Base-by-base conservation (phyloP, 2,888 invertebrate species). In the Pachymerium ferrugineum region DNA sequence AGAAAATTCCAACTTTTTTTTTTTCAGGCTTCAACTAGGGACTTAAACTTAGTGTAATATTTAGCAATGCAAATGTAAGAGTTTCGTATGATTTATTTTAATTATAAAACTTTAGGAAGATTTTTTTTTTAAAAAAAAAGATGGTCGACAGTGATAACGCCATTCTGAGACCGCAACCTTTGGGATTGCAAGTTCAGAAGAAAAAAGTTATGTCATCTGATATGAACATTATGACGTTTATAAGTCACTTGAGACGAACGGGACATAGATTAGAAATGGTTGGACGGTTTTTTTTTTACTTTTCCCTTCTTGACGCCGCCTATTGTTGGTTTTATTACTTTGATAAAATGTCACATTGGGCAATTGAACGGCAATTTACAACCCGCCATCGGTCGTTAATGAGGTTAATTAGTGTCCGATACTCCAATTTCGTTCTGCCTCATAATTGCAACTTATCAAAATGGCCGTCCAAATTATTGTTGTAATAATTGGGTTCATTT, bases 331-430 rank as follows among this genome's bases (percentile, higher is more conserved):
- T 62, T 62, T 62, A 62, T 62, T 62, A 22, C 62, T 62, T 62
- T 62, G 12, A 62, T 62, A 62, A 62, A 62, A 62, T 62, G 62
- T 62, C 62, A 62, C 62, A 14, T 62, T 62, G 25, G 25, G 62
- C 25, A 62, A 62, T 25, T 62, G 28, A 38, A 62, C 62, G 62
- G 25, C 62, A 62, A 62, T 62, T 62, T 62, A 62, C 28, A 28
- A 28, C 28, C 28, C 12, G 25, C 25, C 28, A 28, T 62, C 28
- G 62, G 25, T 28, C 62, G 28, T 62, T 62, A 62, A 62, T 62
- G 62, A 62, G 22, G 62, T 62, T 62, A 62, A 62, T 62, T 62
- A 62, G 62, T 62, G 62, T 62, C 62, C 62, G 62, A 62, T 62
- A 28, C 62, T 62, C 10, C 62, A 62, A 62, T 62, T 62, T 62